These are phyloP conservation scores for Propithecus perrieri DNA, from an alignment of 2,797 vertebrate species.

Conservation along the genomic window DNA sequence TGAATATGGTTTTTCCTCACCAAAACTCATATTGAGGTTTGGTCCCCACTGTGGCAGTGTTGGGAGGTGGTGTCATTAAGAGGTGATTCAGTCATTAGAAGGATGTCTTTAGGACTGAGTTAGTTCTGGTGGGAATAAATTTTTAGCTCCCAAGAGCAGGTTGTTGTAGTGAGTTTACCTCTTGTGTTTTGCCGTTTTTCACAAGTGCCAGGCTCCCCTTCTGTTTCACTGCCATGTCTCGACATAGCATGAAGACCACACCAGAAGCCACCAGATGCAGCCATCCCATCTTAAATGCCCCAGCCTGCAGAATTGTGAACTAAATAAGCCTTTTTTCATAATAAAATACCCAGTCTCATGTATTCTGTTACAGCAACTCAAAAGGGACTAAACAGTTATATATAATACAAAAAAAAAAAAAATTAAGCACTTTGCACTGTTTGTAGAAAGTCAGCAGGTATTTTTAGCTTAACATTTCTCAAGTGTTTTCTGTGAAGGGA, in stretches of 20 bases:
- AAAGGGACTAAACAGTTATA: neutral
- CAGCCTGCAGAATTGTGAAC: neutral
- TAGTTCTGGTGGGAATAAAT: neutral
- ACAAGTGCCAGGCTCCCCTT: neutral
- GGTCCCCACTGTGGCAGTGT: neutral
- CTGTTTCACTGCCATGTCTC: neutral
- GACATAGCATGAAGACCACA: neutral
- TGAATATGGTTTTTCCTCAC: neutral
- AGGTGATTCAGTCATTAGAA: neutral
- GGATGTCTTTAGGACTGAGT: neutral
- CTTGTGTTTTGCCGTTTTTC: neutral
- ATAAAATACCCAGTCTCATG: neutral
- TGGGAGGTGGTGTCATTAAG: neutral
- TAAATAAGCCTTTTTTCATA: neutral
- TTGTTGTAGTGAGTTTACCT: neutral
- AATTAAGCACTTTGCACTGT: neutral
- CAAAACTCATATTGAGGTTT: neutral
- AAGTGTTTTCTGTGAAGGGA: slow-evolving; percentile 88
- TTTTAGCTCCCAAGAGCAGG: neutral
- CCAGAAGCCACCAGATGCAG: neutral
- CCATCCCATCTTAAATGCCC: neutral
- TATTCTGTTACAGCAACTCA: neutral
- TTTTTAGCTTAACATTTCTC: slow-evolving; percentile 88
- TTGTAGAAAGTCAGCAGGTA: neutral
- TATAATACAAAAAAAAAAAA: neutral